These are phyloP conservation scores for Heteronetta atricapilla DNA, from an alignment of 2,113 vertebrate species.

Conservation along the genomic window DNA sequence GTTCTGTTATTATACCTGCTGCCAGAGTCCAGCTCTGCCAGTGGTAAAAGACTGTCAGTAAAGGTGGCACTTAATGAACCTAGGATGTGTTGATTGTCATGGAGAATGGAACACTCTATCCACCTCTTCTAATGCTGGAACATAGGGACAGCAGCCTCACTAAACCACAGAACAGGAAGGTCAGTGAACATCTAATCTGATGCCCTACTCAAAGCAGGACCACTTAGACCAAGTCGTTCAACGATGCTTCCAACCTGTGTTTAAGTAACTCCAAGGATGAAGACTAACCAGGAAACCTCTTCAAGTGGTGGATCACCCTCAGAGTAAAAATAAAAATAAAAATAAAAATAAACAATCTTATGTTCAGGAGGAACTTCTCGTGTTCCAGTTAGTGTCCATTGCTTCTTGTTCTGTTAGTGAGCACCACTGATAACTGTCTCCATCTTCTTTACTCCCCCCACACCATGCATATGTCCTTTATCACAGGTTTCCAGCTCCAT, in stretches of 20 bases:
- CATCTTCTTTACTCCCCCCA: not conserved
- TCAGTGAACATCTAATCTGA: not conserved
- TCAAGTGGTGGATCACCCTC: not conserved
- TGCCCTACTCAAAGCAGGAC: not conserved
- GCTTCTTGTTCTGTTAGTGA: not conserved
- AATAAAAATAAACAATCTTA: not conserved
- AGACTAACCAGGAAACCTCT: not conserved
- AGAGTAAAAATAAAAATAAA: not conserved
- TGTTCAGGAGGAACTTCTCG: not conserved
- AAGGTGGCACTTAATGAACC: not conserved
- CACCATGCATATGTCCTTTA: not conserved
- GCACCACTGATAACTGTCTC: not conserved
- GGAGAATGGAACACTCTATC: not conserved
- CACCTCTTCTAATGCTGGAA: rapidly evolving
- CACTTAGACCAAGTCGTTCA: not conserved
- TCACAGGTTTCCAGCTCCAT: not conserved
- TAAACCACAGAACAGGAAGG: not conserved
- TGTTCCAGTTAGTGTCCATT: not conserved
- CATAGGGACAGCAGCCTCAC: not conserved
- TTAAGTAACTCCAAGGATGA: not conserved
- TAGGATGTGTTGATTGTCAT: not conserved
- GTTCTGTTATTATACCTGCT: not conserved
- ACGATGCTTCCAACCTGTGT: not conserved
- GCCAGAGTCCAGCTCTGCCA: not conserved
- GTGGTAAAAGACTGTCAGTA: not conserved